Base-by-base conservation (phyloP, 2,888 invertebrate genomes). In the Himalopsyche kuldschensis region DNA sequence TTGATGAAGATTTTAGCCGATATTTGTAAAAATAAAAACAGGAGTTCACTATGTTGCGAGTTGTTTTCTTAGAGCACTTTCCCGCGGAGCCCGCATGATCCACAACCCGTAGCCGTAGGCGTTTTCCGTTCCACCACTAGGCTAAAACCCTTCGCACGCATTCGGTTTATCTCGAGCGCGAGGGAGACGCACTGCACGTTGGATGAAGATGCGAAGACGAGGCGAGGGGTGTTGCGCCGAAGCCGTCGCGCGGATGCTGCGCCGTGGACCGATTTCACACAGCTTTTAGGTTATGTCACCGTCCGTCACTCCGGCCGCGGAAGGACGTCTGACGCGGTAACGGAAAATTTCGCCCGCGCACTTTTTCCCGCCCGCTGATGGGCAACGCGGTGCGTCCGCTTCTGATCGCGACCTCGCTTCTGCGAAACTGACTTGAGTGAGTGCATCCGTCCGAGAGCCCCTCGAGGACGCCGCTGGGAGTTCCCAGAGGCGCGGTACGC, bases 251-350 rank as follows among this genome's bases (percentile, higher is more conserved):
- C 89, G 88, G 82, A 86, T 82, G 89, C 91, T 91, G 91, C 91
- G 91, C 91, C 90, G 90, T 90, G 91, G 90, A 91, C 90, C 90
- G 91, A 30, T 69, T 69, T 69, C 20, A 27, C 69, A 27, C 69
- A 5, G 24, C 69, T 69, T 86, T 82, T 83, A 86, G 86, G 86
- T 86, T 86, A 86, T 83, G 76, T 78, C 82, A 80, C 32, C 32
- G 41, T 76, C 76, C 76, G 76, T 24, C 35, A 31, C 76, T 32
- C 41, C 76, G 35, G 84, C 80, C 84, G 84, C 84, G 81, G 79
- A 76, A 79, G 84, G 78, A 80, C 80, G 81, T 81, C 84, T 80
- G 69, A 69, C 69, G 69, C 69, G 69, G 69, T 69, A 69, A 69
- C 69, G 69, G 69, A 69, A 69, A 69, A 69, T 41, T 41, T 41